These are phyloP conservation scores for Eufriesea mexicana DNA, from an alignment of 1,140 invertebrate genomes.

Conservation along the genomic window DNA sequence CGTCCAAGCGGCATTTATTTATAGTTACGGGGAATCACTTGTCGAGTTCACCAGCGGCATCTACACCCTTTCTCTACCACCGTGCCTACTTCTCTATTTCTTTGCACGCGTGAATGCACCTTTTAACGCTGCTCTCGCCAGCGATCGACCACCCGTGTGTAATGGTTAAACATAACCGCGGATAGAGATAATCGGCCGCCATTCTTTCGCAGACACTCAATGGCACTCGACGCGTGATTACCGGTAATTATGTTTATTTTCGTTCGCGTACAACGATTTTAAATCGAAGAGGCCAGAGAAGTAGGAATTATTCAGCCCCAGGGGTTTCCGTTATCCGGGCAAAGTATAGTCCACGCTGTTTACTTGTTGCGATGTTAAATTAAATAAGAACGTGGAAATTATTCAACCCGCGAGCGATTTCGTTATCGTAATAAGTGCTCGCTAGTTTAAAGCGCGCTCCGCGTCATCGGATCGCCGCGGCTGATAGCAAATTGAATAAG, in stretches of 20 bases:
- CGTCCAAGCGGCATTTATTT: conserved; percentile 69
- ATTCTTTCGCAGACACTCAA: not conserved
- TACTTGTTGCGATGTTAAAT: too few species aligned
- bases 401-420: too few species aligned
- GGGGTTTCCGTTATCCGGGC: too few species aligned
- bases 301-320: too few species aligned
- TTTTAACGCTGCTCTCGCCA: conserved; percentile 46
- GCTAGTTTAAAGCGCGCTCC: too few species aligned
- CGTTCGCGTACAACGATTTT: not conserved
- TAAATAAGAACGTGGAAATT: too few species aligned
- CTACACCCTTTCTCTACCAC: not conserved
- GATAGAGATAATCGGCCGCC: not conserved
- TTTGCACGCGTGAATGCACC: conserved; percentile 46
- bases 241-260: not conserved
- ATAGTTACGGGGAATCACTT: conserved; percentile 69
- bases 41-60: conserved; percentile 15
- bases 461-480: too few species aligned
- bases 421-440: too few species aligned
- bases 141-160: conserved; percentile 47
- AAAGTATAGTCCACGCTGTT: too few species aligned
- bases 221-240: not conserved
- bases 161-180: not conserved
- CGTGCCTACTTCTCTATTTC: not conserved
- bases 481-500: too few species aligned
- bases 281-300: too few species aligned